Percentiles rank a stretch among this genome's conserved stretches.
Evolutionary conservation across 2,113 vertebrate genomes (phyloP).

Genomic region (Campylomormyrus numenius): DNA sequence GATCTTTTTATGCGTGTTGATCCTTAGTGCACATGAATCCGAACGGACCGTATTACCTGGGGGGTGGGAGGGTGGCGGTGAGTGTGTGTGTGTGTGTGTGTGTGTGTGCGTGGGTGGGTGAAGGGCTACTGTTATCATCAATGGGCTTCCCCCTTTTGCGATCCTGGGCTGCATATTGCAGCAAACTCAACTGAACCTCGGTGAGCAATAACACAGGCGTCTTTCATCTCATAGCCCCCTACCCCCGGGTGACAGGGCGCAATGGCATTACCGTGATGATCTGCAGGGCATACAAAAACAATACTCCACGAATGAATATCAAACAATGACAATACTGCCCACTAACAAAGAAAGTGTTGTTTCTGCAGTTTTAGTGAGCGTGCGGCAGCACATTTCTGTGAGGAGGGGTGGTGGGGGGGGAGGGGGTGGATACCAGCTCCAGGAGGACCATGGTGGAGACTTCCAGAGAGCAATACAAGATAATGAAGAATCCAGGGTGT

Average conservation of each 20-base stretch:
- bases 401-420: neutral
- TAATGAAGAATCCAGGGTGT: neutral
- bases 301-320: neutral
- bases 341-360: constrained; percentile 13
- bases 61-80: neutral
- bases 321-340: neutral
- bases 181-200: neutral
- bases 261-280: neutral
- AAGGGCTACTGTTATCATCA: neutral
- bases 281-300: neutral
- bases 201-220: neutral
- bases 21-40: neutral
- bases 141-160: neutral
- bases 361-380: neutral
- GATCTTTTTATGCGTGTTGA: neutral
- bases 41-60: neutral
- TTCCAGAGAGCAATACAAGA: neutral
- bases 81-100: no score
- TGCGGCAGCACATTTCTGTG: constrained; percentile 10
- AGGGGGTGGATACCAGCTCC: neutral
- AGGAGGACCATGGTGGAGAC: neutral
- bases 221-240: neutral
- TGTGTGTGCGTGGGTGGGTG: neutral
- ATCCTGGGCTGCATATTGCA: neutral
- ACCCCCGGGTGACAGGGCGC: neutral